Percentiles rank a stretch among this genome's conserved stretches.
Evolutionary conservation across 2,113 vertebrate genomes (phyloP).

Genomic region (Litocranius walleri): DNA sequence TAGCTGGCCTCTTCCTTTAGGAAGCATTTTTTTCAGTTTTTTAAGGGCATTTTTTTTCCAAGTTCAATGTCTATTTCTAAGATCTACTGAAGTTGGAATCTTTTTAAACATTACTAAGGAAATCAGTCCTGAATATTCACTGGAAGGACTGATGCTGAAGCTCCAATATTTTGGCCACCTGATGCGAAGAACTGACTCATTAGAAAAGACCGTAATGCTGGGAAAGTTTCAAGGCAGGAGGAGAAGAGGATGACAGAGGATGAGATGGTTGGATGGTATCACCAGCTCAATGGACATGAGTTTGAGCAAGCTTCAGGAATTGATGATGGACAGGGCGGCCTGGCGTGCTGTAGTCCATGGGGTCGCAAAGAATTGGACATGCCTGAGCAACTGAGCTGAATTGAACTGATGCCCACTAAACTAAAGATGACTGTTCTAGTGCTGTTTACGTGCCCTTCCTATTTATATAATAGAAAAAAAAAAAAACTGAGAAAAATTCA

Average conservation of each 20-base stretch:
- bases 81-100: neutral
- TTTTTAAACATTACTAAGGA: neutral
- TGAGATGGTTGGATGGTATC: neutral
- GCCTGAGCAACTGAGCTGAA: neutral
- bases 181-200: neutral
- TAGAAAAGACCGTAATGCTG: neutral
- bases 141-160: neutral
- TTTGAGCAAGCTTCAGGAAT: neutral
- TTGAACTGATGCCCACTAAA: neutral
- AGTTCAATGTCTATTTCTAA: neutral
- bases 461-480: neutral
- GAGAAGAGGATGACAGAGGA: neutral
- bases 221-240: neutral
- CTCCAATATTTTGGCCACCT: neutral
- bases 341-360: fast-evolving
- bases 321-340: neutral
- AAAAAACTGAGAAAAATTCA: neutral
- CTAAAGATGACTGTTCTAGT: neutral
- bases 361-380: neutral
- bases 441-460: neutral
- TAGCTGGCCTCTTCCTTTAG: neutral
- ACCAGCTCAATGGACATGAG: neutral
- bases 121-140: neutral
- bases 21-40: neutral
- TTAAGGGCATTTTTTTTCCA: neutral